These are phyloP conservation scores for Diogma glabrata DNA, from an alignment of 2,888 invertebrate genomes.

Conservation along the genomic window DNA sequence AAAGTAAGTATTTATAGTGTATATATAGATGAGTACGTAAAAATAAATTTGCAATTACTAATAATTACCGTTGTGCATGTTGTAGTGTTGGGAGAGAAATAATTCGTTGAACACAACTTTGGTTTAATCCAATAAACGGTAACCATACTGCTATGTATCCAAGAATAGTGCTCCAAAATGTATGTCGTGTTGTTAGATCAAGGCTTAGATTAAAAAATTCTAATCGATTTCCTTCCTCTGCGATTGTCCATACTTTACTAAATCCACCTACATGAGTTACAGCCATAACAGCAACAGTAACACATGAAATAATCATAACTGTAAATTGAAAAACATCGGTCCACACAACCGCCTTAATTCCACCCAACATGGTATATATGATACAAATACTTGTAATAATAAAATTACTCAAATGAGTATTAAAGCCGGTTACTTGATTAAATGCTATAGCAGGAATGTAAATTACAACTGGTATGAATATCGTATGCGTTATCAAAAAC, in stretches of 20 bases:
- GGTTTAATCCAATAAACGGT: conserved; percentile 42
- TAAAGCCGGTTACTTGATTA: conserved; percentile 38
- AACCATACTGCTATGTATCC: conserved; percentile 48
- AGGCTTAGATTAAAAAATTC: conserved; percentile 41
- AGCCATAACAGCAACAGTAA: conserved; percentile 34
- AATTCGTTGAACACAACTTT: conserved; percentile 4
- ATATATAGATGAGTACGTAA: too few relatives aligned
- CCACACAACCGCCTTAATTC: conserved; percentile 42
- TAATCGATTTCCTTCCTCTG: conserved; percentile 31
- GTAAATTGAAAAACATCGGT: conserved; percentile 18
- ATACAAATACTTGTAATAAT: conserved; percentile 43
- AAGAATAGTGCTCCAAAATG: conserved; percentile 41
- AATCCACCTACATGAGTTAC: conserved; percentile 34
- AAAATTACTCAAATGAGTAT: conserved; percentile 42
- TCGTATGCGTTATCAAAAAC: conserved; percentile 27
- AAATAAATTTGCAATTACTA: too few relatives aligned
- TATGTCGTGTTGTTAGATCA: conserved; percentile 37
- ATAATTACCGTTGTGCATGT: conserved; percentile 40
- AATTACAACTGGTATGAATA: conserved; percentile 30
- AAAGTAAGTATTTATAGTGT: background rate
- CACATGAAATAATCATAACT: conserved; percentile 33
- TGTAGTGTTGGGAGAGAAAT: conserved; percentile 39
- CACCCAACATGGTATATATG: conserved; percentile 45
- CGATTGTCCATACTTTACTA: conserved; percentile 29
- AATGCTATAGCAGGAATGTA: conserved; percentile 32